These are phyloP conservation scores for Rosalia funebris DNA, from an alignment of 2,888 invertebrate genomes.

Conservation along the genomic window DNA sequence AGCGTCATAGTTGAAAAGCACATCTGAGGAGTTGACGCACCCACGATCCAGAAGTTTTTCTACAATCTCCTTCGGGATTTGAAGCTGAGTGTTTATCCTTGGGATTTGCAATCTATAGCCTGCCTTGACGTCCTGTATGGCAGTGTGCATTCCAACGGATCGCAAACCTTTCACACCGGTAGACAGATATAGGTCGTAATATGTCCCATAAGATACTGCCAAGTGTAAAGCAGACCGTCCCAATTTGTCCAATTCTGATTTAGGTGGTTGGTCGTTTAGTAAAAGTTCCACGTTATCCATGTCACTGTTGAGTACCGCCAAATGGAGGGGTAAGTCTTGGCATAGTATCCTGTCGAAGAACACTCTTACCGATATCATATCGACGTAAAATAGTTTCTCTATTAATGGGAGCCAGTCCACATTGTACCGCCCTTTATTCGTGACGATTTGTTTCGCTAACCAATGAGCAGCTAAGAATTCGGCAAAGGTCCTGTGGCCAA, in stretches of 20 bases:
- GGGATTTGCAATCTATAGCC: not conserved
- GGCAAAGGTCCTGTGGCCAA: constrained; percentile 25
- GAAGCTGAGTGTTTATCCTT: not conserved
- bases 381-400: constrained; percentile 22
- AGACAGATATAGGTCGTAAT: constrained; percentile 18
- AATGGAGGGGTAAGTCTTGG: constrained; percentile 11
- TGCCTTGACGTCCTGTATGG: not conserved
- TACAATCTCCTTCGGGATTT: constrained; percentile 5
- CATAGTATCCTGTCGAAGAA: constrained; percentile 25
- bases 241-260: not conserved
- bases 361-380: constrained; percentile 21
- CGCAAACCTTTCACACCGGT: constrained; percentile 7
- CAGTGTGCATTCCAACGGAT: constrained; percentile 12
- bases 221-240: constrained; percentile 22
- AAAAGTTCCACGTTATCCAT: not conserved
- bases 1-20: constrained; percentile 15
- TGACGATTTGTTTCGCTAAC: constrained; percentile 22
- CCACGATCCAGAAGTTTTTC: constrained; percentile 11
- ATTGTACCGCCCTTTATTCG: constrained; percentile 15
- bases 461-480: constrained; percentile 28
- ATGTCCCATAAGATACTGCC: constrained; percentile 23
- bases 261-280: not conserved
- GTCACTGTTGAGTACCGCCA: constrained; percentile 20
- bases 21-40: constrained; percentile 8
- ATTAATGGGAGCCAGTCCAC: constrained; percentile 6